Evolutionary conservation across 1,140 invertebrate genomes (phyloP).

Genomic region (Dinoponera quadriceps): DNA sequence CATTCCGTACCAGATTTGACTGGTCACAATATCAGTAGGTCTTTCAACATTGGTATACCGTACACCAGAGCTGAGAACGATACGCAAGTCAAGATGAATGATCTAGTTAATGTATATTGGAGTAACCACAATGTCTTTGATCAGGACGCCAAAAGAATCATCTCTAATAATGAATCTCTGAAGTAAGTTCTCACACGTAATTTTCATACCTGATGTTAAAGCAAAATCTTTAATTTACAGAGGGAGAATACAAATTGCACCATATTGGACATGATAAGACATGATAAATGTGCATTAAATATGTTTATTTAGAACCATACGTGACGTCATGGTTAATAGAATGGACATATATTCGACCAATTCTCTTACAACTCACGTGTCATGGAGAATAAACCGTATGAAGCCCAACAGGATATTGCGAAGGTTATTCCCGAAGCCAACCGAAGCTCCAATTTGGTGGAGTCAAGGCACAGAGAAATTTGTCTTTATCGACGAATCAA

Average conservation of each 20-base stretch:
- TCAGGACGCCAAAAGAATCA: slow-evolving; percentile 85
- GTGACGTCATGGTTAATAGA: slow-evolving; percentile 76
- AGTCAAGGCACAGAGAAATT: slow-evolving; percentile 90
- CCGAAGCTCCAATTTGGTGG: slow-evolving; percentile 87
- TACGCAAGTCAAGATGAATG: slow-evolving; percentile 71
- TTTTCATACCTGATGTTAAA: background rate
- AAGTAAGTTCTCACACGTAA: slow-evolving; percentile 66
- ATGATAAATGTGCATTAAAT: slow-evolving; percentile 5
- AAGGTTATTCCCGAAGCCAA: slow-evolving; percentile 88
- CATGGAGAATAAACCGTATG: slow-evolving; percentile 91
- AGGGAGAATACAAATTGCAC: background rate
- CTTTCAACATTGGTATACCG: slow-evolving; percentile 81
- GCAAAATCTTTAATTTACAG: background rate
- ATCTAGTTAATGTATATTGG: slow-evolving; percentile 84
- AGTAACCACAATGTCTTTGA: slow-evolving; percentile 85
- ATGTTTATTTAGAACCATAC: slow-evolving; percentile 79
- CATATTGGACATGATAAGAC: slow-evolving; percentile 25
- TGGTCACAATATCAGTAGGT: slow-evolving; percentile 77
- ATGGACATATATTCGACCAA: slow-evolving; percentile 71
- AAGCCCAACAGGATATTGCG: slow-evolving; percentile 88
- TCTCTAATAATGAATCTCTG: slow-evolving; percentile 83
- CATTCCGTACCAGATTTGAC: slow-evolving; percentile 87
- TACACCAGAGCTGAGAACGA: slow-evolving; percentile 75
- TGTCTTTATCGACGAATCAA: slow-evolving; percentile 89
- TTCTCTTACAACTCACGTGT: slow-evolving; percentile 80